These are phyloP conservation scores for Hyles vespertilio DNA, from an alignment of 1,140 invertebrate species.

Conservation along the genomic window DNA sequence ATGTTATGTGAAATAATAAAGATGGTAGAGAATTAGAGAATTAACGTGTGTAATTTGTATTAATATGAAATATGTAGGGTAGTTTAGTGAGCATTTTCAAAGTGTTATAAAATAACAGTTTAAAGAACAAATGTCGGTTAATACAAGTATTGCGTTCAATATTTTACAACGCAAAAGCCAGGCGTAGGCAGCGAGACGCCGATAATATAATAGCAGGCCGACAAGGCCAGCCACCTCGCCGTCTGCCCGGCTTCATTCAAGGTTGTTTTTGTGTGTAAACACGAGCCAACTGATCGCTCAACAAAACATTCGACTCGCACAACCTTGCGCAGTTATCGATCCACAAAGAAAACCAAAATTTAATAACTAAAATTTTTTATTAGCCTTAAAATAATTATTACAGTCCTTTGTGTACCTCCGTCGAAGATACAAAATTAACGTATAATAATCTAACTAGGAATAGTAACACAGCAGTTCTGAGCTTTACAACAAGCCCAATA, in stretches of 20 bases:
- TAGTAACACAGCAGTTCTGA: conserved; percentile 70
- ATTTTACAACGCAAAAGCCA: conserved; percentile 22
- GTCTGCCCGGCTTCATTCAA: conserved; percentile 36
- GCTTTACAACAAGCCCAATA: conserved; percentile 69
- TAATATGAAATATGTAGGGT: too few species aligned
- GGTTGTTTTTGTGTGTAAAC: conserved; percentile 73
- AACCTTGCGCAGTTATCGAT: conserved; percentile 6
- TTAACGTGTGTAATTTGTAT: too few species aligned
- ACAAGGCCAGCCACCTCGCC: conserved; percentile 40
- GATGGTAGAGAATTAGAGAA: too few species aligned
- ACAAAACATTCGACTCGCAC: background rate
- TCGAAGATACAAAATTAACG: conserved; percentile 50
- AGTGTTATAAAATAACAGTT: too few species aligned
- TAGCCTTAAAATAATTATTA: conserved; percentile 65
- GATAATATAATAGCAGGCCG: conserved; percentile 19
- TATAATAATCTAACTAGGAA: conserved; percentile 68
- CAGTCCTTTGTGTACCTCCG: conserved; percentile 53
- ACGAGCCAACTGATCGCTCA: conserved; percentile 28
- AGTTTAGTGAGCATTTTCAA: too few species aligned
- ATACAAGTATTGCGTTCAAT: too few species aligned
- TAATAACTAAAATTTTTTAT: conserved; percentile 50
- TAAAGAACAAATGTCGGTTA: too few species aligned
- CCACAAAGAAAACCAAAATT: conserved; percentile 36
- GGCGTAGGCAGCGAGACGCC: conserved; percentile 1
- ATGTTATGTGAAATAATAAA: too few species aligned